phyloP scores from a whole-genome alignment of 2,888 invertebrate genomes.

The Acleris holmiana region DNA sequence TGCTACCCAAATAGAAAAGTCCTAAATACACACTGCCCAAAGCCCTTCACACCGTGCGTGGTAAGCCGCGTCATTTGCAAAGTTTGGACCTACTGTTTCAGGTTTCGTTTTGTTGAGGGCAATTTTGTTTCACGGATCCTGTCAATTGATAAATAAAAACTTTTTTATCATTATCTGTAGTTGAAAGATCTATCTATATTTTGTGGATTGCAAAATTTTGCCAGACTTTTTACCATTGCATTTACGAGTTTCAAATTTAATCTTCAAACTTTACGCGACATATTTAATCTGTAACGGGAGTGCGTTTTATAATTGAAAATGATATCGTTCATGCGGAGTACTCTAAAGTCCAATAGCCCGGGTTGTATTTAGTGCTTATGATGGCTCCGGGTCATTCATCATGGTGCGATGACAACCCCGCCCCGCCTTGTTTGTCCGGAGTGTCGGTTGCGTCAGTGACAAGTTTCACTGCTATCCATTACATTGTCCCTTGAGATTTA shows the following conservation, averaged over 20 bases:
- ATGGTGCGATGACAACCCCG: slow-evolving; percentile 41
- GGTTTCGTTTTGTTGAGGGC: slow-evolving; percentile 10
- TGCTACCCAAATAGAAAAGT: slow-evolving; percentile 18
- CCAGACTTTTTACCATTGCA: too few relatives aligned
- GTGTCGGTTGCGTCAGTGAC: slow-evolving; percentile 37
- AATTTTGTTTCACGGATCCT: slow-evolving; percentile 7
- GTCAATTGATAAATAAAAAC: slow-evolving; percentile 13
- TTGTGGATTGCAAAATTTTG: too few relatives aligned
- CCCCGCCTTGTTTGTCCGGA: slow-evolving; percentile 40
- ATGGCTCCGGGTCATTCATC: slow-evolving; percentile 41
- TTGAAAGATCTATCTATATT: too few relatives aligned
- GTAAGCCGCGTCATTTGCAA: slow-evolving; percentile 20
- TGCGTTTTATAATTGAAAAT: too few relatives aligned
- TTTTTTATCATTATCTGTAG: too few relatives aligned
- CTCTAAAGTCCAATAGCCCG: neutral
- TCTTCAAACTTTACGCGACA: neutral
- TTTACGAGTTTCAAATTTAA: too few relatives aligned
- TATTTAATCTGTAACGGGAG: too few relatives aligned
- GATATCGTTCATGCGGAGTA: too few relatives aligned
- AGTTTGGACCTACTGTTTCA: slow-evolving; percentile 13
- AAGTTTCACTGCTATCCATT: slow-evolving; percentile 50
- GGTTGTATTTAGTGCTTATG: slow-evolving; percentile 15
- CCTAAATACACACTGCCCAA: slow-evolving; percentile 21
- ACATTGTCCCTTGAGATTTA: slow-evolving; percentile 41
- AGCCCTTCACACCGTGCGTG: slow-evolving; percentile 2